These are phyloP conservation scores for Athene cunicularia DNA, from an alignment of 2,113 vertebrate genomes.

Conservation along the genomic window DNA sequence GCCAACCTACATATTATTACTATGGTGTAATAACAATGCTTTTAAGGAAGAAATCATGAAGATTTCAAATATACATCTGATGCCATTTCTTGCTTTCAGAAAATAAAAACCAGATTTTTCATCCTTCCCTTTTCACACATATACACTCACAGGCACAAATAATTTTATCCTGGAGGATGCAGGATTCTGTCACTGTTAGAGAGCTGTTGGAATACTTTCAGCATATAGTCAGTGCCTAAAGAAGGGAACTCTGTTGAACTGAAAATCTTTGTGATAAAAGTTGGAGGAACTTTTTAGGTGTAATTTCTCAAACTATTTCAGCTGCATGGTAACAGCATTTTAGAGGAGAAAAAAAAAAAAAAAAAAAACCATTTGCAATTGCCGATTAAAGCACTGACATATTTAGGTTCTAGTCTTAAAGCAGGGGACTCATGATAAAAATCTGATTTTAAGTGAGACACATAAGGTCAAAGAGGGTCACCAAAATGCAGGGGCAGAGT, in stretches of 20 bases:
- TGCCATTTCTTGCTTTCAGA: background rate
- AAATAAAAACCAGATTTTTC: background rate
- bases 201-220: background rate
- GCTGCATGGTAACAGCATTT: background rate
- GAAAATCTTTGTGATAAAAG: background rate
- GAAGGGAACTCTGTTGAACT: background rate
- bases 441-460: background rate
- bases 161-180: background rate
- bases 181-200: background rate
- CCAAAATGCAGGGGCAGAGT: background rate
- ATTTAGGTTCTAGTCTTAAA: background rate
- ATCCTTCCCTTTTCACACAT: background rate
- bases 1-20: background rate
- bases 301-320: background rate
- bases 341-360: background rate
- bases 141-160: background rate
- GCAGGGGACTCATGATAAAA: background rate
- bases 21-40: background rate
- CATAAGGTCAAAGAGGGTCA: background rate
- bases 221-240: rapidly evolving
- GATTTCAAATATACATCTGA: background rate
- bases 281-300: background rate
- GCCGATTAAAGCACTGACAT: background rate
- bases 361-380: background rate
- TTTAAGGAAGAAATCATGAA: background rate